Evolutionary conservation across 2,113 vertebrate genomes (phyloP).

Genomic region (Takifugu flavidus): DNA sequence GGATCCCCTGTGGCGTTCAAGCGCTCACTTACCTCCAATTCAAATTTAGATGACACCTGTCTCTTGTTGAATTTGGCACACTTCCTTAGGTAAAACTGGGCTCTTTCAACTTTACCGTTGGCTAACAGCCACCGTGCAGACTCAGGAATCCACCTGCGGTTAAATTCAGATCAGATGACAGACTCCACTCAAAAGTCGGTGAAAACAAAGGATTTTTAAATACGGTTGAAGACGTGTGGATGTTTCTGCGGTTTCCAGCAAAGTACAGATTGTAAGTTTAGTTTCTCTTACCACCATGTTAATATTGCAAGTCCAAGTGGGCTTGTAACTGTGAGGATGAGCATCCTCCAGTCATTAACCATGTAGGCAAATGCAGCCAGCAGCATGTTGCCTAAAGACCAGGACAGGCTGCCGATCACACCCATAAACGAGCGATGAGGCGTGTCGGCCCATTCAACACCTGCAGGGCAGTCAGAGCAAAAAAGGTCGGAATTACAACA

Average conservation of each 20-base stretch:
- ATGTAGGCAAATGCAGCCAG: constrained; percentile 62
- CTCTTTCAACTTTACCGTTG: constrained; percentile 72
- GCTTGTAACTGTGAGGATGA: constrained; percentile 58
- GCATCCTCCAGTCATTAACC: constrained; percentile 63
- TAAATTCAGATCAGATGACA: background rate
- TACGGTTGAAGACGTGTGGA: background rate
- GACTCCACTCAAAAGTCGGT: background rate
- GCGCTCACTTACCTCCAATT: constrained; percentile 65
- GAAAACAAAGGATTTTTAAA: background rate
- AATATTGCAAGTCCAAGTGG: constrained; percentile 57
- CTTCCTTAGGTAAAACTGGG: constrained; percentile 75
- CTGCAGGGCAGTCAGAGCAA: constrained; percentile 26
- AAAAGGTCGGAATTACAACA: background rate
- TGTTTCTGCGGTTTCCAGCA: too few relatives aligned
- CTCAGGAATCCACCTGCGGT: constrained; percentile 85
- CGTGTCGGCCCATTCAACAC: constrained; percentile 71
- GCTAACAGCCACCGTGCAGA: constrained; percentile 87
- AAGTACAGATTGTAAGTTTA: background rate
- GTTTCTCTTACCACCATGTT: constrained; percentile 68
- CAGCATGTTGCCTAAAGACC: constrained; percentile 68
- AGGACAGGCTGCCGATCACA: constrained; percentile 62
- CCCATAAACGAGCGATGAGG: constrained; percentile 57
- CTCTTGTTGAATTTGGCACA: constrained; percentile 79
- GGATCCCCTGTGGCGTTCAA: background rate
- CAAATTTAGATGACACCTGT: constrained; percentile 50